Base-by-base conservation (phyloP, 1,140 invertebrate species). In the Solen grandis region DNA sequence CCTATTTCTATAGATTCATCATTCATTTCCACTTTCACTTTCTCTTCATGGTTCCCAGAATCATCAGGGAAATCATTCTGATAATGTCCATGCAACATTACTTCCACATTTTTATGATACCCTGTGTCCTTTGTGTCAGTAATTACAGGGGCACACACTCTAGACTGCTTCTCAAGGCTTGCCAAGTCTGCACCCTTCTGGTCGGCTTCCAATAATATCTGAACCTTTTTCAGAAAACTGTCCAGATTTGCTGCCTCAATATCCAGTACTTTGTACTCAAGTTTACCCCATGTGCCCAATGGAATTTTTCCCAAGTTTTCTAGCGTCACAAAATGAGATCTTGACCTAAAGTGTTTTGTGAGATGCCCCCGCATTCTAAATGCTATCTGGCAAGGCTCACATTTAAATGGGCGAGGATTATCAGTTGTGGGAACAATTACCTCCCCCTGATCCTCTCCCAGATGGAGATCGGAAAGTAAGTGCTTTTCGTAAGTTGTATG, bases 301-400 rank as follows among this genome's bases (percentile, higher is more conserved):
- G 98, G 97, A 77, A 99, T 91, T 93, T 99, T 99, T 95, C 96
- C 93, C 35, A 98, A 92, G 91, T 96, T 97, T 91, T 99, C 98
- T 52, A 99, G 93, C 88, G 97, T 96, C 95, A 97, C 97, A 29
- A 99, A 98, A 90, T 99, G 98, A 94, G 97, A 96, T 94, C 99
- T 99, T 36, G 97, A 98, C 50, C 98, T 94, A 52, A 99, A 93
- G 94, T 99, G 98, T 93, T 99, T 99, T 0, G 97, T 97, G 84
- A 99, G 93, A 92, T 99, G 97, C 0, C 97, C 98, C 88, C 98
- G 97, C 88, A 99, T 99, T 81, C 98, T 94, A 91, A 99, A 99
- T 0, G 97, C 97, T 78, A 98, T 96, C 90, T 97, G 97, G 91
- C 98, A 99, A 88, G 99, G 97, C 5, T 95, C 95, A 93, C 98